Evolutionary conservation across 1,140 invertebrate species (phyloP).

Genomic region (Ceratosolen fusciceps): DNA sequence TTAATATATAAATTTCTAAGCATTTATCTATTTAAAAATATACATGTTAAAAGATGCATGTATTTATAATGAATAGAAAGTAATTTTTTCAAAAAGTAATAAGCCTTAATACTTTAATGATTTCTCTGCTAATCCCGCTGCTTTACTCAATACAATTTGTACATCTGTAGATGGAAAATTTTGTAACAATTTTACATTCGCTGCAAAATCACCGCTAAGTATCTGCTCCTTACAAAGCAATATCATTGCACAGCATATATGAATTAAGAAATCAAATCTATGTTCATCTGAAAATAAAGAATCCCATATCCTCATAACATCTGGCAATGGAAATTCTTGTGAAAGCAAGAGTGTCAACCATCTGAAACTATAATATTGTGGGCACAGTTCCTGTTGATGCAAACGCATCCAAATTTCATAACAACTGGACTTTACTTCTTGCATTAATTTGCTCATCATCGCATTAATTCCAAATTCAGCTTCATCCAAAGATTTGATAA

Average conservation of each 20-base stretch:
- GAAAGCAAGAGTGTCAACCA: conserved; percentile 97
- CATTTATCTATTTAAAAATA: conserved; percentile 37
- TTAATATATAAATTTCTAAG: conserved; percentile 38
- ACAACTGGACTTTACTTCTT: conserved; percentile 84
- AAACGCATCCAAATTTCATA: conserved; percentile 82
- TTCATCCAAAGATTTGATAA: conserved; percentile 96
- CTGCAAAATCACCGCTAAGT: conserved; percentile 88
- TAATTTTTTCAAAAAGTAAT: conserved; percentile 14
- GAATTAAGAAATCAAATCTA: conserved; percentile 91
- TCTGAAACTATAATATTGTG: conserved; percentile 80
- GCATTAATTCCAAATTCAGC: conserved; percentile 89
- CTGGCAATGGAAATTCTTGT: conserved; percentile 97
- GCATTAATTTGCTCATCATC: conserved; percentile 85
- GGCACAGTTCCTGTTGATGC: conserved; percentile 85
- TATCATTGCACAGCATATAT: conserved; percentile 96
- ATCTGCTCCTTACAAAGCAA: conserved; percentile 89
- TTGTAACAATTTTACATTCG: conserved; percentile 88
- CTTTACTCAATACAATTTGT: conserved; percentile 77
- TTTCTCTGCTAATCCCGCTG: conserved; percentile 70
- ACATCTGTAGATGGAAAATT: conserved; percentile 86
- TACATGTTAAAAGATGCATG: conserved; percentile 36
- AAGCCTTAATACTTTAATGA: conserved; percentile 1
- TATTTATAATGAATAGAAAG: conserved; percentile 20
- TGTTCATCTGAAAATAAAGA: conserved; percentile 91
- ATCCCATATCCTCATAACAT: conserved; percentile 97